Evolutionary conservation across 1,140 invertebrate species (phyloP), one percentile per base, ranked within the genome.

Genomic region (Drosophila pseudoananassae): DNA sequence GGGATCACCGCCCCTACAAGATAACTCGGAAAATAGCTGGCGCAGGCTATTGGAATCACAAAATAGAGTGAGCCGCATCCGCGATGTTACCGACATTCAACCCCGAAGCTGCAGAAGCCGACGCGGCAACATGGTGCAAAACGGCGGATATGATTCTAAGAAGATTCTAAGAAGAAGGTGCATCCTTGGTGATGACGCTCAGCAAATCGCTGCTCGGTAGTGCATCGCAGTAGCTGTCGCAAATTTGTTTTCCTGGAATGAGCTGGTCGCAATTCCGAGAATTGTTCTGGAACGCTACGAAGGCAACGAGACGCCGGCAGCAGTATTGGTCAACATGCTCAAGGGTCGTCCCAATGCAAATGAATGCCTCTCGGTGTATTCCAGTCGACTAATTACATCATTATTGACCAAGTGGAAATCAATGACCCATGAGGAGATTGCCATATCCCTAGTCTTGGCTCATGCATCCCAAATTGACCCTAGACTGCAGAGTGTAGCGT

Each of bases 241-340:
- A 33, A 33, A 33, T 33, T 33, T 33, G 31, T 12, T 33, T 4
- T 12, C 31, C 31, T 25, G 33, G 52, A 38, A n/a, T 40, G 17
- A 25, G 8, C 12, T 56, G 31, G 45, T 12, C 1, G 29, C 17
- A 54, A 10, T 55, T 54, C n/a, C n/a, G 23, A 4, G 61, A 65
- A 31, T 40, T 61, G 7, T 61, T 53, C 6, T 55, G n/a, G 38
- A 57, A 4, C 52, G 52, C 20, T 54, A 43, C 15, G 57, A 60
- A 47, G 57, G 58, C 58, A 52, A 52, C 27, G 58, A 61, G 59
- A 53, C 59, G 9, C 25, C 49, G 40, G 49, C n/a, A n/a, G n/a
- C n/a, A n/a, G n/a, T n/a, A n/a, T n/a, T n/a, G n/a, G n/a, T n/a
- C n/a, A n/a, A n/a, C n/a, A n/a, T n/a, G n/a, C n/a, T n/a, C n/a